These are phyloP conservation scores for Hirtodrosophila alboralis DNA, from an alignment of 2,888 invertebrate species.

Conservation along the genomic window DNA sequence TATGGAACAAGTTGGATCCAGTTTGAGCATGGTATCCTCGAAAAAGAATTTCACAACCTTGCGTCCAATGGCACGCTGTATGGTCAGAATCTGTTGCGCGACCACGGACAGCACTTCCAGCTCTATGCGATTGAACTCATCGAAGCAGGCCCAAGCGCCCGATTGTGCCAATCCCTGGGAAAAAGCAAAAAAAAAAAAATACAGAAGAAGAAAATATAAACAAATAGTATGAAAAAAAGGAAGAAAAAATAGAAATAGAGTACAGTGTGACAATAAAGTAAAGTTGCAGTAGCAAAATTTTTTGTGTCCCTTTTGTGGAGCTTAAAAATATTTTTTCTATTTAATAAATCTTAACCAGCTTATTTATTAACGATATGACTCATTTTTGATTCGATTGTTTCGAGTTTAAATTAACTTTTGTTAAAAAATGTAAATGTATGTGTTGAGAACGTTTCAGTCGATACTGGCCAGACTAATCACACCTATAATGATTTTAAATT, in stretches of 20 bases:
- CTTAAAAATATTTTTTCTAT: too few species aligned
- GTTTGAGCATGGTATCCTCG: conserved; percentile 94
- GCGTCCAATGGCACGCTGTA: conserved; percentile 93
- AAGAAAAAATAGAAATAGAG: conserved; percentile 13
- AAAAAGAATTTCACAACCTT: conserved; percentile 92
- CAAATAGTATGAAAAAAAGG: conserved; percentile 3
- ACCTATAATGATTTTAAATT: too few species aligned
- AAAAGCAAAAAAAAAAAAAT: conserved; percentile 14
- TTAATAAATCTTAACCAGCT: too few species aligned
- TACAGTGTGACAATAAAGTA: too few species aligned
- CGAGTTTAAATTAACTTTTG: too few species aligned
- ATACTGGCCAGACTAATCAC: too few species aligned
- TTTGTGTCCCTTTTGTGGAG: too few species aligned
- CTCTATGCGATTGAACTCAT: conserved; percentile 97
- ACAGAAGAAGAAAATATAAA: conserved; percentile 13
- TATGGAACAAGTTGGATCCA: conserved; percentile 94
- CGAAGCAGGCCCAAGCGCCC: conserved; percentile 97
- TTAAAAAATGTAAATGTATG: too few species aligned
- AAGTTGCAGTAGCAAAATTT: too few species aligned
- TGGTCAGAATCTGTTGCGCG: conserved; percentile 96
- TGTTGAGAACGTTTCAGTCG: too few species aligned
- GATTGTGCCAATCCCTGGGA: conserved; percentile 92
- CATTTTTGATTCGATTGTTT: too few species aligned
- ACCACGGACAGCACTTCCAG: conserved; percentile 96
- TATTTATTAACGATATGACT: too few species aligned